Base-by-base conservation (phyloP, 2,888 invertebrate genomes). In the Ctenicera cuprea region DNA sequence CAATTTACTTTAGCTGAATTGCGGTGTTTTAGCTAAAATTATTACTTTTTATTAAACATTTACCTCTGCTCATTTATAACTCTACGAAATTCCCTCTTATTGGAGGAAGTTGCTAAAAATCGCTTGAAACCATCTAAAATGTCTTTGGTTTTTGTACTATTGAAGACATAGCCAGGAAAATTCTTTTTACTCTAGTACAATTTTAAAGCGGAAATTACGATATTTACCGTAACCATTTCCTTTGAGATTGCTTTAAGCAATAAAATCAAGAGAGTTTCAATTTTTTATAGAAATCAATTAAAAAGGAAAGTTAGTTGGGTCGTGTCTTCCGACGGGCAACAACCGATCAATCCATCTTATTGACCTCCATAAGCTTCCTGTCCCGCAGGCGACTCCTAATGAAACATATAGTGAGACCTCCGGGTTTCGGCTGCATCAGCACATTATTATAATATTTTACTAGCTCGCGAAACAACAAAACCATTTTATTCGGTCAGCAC, bases 401-500 rank as follows among this genome's bases (percentile, higher is more conserved):
- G 38, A 20, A 20, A 38, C 37, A 20, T 38, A 14, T 38, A 38
- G 38, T 37, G 38, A 37, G 33, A 20, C 38, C 14, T 57, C 30
- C 8, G 38, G 11, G 38, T 59, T 59, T n/a, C n/a, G 26, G 22
- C 26, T 62, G 30, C 43, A 26, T 62, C 62, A 62, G 43, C 43
- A 45, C 38, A 45, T 62, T 62, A 62, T 62, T 43, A 62, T 30
- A 26, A 62, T 62, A 62, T 62, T 62, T 45, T 62, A 45, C 30
- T 26, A 16, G 43, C 26, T 62, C 43, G 30, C 62, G 43, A 62
- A 62, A 62, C 62, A 62, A 45, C 37, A 38, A 61, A 62, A 62
- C 62, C 62, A 43, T 66, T 66, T 66, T 66, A 66, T 66, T 52
- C 33, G 50, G 65, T 52, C 38, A 62, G 50, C 59, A 37, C 52